Evolutionary conservation across 2,888 invertebrate species (phyloP).

Genomic region (Noctuana brunneofusca): DNA sequence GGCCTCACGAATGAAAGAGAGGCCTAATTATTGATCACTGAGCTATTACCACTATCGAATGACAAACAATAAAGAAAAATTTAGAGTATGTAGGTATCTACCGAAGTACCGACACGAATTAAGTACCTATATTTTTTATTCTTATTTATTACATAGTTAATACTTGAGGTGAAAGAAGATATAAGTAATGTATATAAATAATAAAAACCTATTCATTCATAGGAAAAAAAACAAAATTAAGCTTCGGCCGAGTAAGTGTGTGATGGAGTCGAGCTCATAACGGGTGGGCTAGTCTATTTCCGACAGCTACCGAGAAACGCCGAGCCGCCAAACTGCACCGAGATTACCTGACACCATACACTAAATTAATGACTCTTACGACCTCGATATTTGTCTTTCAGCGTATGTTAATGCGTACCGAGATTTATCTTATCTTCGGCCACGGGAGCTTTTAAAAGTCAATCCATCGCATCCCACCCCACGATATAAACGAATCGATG

Average conservation of each 20-base stretch:
- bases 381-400: constrained; percentile 51
- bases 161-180: no score
- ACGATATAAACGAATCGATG: constrained; percentile 52
- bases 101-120: no score
- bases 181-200: no score
- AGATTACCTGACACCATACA: constrained; percentile 65
- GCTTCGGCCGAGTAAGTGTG: neutral
- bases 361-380: constrained; percentile 60
- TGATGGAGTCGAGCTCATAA: constrained; percentile 35
- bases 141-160: no score
- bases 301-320: constrained; percentile 60
- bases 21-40: no score
- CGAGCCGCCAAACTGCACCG: constrained; percentile 46
- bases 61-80: no score
- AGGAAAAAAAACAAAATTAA: no score
- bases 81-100: no score
- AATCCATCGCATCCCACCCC: constrained; percentile 48
- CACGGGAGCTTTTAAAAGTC: constrained; percentile 50
- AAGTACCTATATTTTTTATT: no score
- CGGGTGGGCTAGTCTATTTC: constrained; percentile 70
- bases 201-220: no score
- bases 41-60: no score
- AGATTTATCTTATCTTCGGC: constrained; percentile 50
- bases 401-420: constrained; percentile 49
- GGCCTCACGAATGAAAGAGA: no score